A percentile compares a stretch with the other conserved stretches of the same genome.
phyloP scores from a whole-genome alignment of 2,888 invertebrate genomes.

The Tetropium fuscum region DNA sequence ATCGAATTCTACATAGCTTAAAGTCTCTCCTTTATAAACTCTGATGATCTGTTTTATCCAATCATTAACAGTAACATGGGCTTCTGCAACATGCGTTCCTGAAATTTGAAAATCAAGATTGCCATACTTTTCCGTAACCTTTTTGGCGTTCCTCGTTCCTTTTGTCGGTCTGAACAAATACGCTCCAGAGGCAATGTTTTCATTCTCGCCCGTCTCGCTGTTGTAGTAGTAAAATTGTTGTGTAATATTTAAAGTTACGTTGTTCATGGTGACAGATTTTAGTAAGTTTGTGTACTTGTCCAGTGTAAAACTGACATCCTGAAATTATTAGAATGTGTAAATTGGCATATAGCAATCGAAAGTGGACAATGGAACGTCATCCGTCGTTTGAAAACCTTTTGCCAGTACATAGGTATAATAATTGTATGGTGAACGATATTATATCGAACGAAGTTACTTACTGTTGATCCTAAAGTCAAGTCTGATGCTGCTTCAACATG shows the following conservation, averaged over 20 bases:
- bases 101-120: too few relatives aligned
- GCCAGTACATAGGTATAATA: too few relatives aligned
- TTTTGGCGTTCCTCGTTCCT: slow-evolving; percentile 17
- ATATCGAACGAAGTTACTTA: too few relatives aligned
- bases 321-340: slow-evolving; percentile 31
- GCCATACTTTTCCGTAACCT: neutral
- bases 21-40: slow-evolving; percentile 72
- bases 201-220: too few relatives aligned
- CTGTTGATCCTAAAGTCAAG: too few relatives aligned
- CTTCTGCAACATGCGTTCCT: slow-evolving; percentile 53
- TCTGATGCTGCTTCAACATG: too few relatives aligned
- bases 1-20: slow-evolving; percentile 75
- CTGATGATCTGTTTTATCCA: slow-evolving; percentile 79
- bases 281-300: slow-evolving; percentile 71
- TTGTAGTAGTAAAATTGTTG: slow-evolving; percentile 82
- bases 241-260: slow-evolving; percentile 61
- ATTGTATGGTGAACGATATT: too few relatives aligned
- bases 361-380: too few relatives aligned
- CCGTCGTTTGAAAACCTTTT: too few relatives aligned
- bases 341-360: too few relatives aligned
- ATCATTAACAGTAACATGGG: slow-evolving; percentile 72
- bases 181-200: slow-evolving; percentile 86
- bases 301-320: slow-evolving; percentile 65
- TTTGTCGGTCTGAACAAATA: slow-evolving; percentile 84
- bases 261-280: slow-evolving; percentile 66